These are phyloP conservation scores for Monopis laevigella DNA, from an alignment of 2,888 invertebrate species.

Conservation along the genomic window DNA sequence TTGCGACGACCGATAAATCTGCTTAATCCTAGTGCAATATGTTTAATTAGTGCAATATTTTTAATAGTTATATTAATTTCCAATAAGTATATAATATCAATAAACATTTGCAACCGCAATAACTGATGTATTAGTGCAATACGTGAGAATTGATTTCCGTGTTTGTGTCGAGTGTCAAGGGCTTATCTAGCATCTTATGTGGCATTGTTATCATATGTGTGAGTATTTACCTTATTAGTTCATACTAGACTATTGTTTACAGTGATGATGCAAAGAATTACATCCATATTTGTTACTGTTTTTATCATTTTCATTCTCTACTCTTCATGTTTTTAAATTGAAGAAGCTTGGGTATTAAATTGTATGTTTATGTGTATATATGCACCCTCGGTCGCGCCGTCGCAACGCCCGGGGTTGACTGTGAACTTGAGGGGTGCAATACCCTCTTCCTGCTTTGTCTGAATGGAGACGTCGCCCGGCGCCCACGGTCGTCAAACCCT, in stretches of 20 bases:
- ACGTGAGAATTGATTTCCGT: constrained; percentile 49
- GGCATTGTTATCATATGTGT: constrained; percentile 34
- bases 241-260: constrained; percentile 9
- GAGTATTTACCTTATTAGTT: constrained; percentile 27
- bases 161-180: constrained; percentile 37
- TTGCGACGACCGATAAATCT: constrained; percentile 32
- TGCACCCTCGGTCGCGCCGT: constrained; percentile 20
- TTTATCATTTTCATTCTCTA: too few relatives aligned
- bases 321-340: too few relatives aligned
- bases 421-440: constrained; percentile 62
- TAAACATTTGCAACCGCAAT: too few relatives aligned
- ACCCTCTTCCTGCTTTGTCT: constrained; percentile 34
- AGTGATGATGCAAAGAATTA: constrained; percentile 1
- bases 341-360: too few relatives aligned
- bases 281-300: neutral
- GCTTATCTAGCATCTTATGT: constrained; percentile 31
- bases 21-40: constrained; percentile 51
- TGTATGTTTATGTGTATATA: too few relatives aligned
- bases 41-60: constrained; percentile 33
- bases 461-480: constrained; percentile 15
- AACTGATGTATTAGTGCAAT: too few relatives aligned
- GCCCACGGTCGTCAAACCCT: constrained; percentile 8
- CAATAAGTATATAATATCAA: too few relatives aligned
- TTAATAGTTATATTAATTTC: neutral
- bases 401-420: constrained; percentile 33